Evolutionary conservation across 92 coral and sea anemone genomes (phyloP).

Genomic region (Actinernus sp.): DNA sequence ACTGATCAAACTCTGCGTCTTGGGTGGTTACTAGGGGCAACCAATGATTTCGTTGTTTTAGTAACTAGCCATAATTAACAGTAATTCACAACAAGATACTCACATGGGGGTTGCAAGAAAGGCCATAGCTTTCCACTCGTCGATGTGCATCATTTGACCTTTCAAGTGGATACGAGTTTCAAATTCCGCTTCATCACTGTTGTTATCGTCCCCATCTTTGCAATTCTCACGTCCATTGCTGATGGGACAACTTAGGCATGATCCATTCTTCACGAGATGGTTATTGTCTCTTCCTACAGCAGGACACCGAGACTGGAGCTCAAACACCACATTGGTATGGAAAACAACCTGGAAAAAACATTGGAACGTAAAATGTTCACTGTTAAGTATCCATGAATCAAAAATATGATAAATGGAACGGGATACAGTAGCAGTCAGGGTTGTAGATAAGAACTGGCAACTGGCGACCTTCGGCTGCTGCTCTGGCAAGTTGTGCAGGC

Average conservation of each 20-base stretch:
- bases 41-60: too few relatives aligned
- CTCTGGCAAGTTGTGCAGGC: too few relatives aligned
- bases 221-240: not conserved
- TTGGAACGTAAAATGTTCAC: not conserved
- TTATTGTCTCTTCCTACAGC: slow-evolving; percentile 20
- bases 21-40: too few relatives aligned
- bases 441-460: too few relatives aligned
- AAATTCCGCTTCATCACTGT: not conserved
- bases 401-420: too few relatives aligned
- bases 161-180: slow-evolving; percentile 66
- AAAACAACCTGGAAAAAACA: slow-evolving; percentile 41
- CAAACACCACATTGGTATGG: slow-evolving; percentile 89
- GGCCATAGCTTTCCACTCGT: slow-evolving; percentile 86
- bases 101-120: slow-evolving; percentile 91
- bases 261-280: not conserved
- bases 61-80: too few relatives aligned
- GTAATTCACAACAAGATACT: too few relatives aligned
- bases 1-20: too few relatives aligned
- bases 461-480: too few relatives aligned
- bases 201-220: slow-evolving; percentile 1
- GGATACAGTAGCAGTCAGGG: too few relatives aligned
- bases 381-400: too few relatives aligned
- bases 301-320: slow-evolving; percentile 63
- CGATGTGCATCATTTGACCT: slow-evolving; percentile 87
- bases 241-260: slow-evolving; percentile 3